A percentile compares a stretch with the other conserved stretches of the same genome.
Conservation (phyloP, 2,113 vertebrate species). For the Macrotus californicus region DNA sequence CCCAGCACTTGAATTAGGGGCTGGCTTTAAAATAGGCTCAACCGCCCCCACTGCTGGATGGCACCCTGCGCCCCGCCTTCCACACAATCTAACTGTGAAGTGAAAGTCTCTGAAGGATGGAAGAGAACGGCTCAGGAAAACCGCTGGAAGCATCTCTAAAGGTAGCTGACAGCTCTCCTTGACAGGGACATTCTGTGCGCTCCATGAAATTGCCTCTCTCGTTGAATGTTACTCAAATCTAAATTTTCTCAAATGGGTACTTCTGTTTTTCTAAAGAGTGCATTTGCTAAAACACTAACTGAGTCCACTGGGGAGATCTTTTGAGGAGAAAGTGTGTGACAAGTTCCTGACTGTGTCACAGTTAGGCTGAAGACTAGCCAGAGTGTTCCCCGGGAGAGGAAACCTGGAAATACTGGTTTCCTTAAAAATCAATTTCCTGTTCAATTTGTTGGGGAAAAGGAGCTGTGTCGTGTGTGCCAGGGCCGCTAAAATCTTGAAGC, state of each 20-base stretch:
- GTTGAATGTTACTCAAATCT: slow-evolving; percentile 42
- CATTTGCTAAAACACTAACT: slow-evolving; percentile 70
- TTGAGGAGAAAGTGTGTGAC: slow-evolving; percentile 56
- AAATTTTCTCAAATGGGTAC: slow-evolving; percentile 24
- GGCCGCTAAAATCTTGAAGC: slow-evolving; percentile 35
- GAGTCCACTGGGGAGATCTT: slow-evolving; percentile 50
- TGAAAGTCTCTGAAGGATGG: neutral
- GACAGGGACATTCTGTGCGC: neutral
- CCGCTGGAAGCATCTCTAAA: slow-evolving; percentile 24
- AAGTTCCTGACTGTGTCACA: slow-evolving; percentile 42
- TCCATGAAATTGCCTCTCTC: slow-evolving; percentile 6
- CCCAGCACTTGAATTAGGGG: neutral
- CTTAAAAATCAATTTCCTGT: slow-evolving; percentile 69
- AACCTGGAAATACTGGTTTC: slow-evolving; percentile 67
- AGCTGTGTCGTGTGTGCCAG: neutral
- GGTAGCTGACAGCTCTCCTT: neutral
- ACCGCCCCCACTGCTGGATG: neutral
- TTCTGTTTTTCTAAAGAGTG: slow-evolving; percentile 71
- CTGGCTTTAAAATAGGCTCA: slow-evolving; percentile 3
- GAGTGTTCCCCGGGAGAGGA: slow-evolving; percentile 56
- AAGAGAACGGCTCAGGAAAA: slow-evolving; percentile 30
- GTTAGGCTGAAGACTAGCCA: slow-evolving; percentile 43
- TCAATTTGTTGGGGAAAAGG: slow-evolving; percentile 48
- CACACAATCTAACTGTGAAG: neutral
- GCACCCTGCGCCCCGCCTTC: neutral